Percentiles rank a stretch among this genome's conserved stretches.
Evolutionary conservation across 23 tunicate species (phyloP).

Genomic region (Styela plicata): DNA sequence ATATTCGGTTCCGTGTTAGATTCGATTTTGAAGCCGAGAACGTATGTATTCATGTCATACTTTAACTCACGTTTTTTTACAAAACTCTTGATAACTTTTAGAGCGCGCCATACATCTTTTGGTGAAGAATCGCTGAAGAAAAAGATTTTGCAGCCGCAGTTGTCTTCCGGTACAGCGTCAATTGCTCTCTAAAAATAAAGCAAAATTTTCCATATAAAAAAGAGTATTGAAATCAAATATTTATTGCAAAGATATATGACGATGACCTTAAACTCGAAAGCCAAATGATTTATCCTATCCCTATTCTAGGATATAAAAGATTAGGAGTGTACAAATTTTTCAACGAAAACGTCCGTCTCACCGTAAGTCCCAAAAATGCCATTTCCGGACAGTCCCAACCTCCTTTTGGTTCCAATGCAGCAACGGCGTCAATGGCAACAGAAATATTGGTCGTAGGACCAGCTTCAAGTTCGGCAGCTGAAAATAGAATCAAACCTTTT

Average conservation of each 20-base stretch:
- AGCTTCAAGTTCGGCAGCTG: constrained; percentile 31
- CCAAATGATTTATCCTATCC: no score
- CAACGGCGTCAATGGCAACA: constrained; percentile 39
- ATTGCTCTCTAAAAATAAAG: constrained; percentile 35
- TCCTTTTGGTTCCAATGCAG: constrained; percentile 37
- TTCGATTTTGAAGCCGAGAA: not conserved
- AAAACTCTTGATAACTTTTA: not conserved
- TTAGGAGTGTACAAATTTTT: no score
- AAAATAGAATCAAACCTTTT: no score
- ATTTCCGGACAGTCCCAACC: constrained; percentile 90
- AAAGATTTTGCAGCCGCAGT: constrained; percentile 71
- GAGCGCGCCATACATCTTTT: constrained; percentile 33
- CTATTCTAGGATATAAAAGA: no score
- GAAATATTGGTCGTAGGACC: constrained; percentile 66
- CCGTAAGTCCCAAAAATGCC: constrained; percentile 57
- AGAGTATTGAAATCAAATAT: not conserved
- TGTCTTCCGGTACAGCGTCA: constrained; percentile 33
- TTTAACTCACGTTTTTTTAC: constrained; percentile 27
- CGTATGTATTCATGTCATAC: no score
- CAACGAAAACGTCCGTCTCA: no score
- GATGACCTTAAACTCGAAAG: no score
- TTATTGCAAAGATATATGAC: not conserved
- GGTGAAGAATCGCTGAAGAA: constrained; percentile 70
- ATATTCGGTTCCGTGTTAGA: not conserved
- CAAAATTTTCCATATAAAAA: not conserved